phyloP scores from a whole-genome alignment of 1,140 invertebrate genomes.

The Sycobia sp. region DNA sequence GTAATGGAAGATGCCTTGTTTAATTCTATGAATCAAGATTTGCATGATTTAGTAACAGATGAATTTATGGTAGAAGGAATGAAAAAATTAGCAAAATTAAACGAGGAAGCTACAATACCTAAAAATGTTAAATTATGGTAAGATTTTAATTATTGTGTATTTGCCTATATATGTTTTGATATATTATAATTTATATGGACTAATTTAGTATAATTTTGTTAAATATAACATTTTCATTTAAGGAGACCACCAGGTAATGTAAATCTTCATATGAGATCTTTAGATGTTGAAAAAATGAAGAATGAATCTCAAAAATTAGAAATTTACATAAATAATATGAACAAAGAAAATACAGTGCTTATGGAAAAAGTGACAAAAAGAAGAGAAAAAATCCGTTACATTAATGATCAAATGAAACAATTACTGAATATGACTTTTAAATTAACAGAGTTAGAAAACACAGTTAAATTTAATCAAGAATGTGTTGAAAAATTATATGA shows the following conservation, averaged over 20 bases:
- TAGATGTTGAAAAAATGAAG: conserved; percentile 43
- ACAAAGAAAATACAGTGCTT: conserved; percentile 44
- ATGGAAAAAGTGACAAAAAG: conserved; percentile 35
- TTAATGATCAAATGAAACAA: conserved; percentile 16
- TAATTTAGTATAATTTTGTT: conserved; percentile 1
- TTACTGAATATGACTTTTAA: conserved; percentile 29
- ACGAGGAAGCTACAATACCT: conserved; percentile 27
- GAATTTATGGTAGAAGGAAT: conserved; percentile 38
- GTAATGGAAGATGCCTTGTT: conserved; percentile 40
- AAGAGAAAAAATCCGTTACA: conserved; percentile 32
- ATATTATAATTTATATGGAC: neutral
- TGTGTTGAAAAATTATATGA: conserved; percentile 22
- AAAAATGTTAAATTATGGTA: conserved; percentile 41
- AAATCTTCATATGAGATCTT: conserved; percentile 42
- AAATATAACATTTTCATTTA: conserved; percentile 19
- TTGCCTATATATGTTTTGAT: neutral
- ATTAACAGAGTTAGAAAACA: conserved; percentile 34
- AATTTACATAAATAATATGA: conserved; percentile 35
- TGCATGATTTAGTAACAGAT: conserved; percentile 40
- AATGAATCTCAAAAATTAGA: conserved; percentile 39
- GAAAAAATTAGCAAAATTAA: conserved; percentile 37
- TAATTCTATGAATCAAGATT: conserved; percentile 37
- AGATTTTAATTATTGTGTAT: conserved; percentile 2
- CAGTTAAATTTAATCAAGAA: conserved; percentile 26
- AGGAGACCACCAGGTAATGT: conserved; percentile 54